Evolutionary conservation across 2,797 vertebrate species (phyloP), one percentile per base, ranked within the genome.

Genomic region (Centroberyx gerrardi): DNA sequence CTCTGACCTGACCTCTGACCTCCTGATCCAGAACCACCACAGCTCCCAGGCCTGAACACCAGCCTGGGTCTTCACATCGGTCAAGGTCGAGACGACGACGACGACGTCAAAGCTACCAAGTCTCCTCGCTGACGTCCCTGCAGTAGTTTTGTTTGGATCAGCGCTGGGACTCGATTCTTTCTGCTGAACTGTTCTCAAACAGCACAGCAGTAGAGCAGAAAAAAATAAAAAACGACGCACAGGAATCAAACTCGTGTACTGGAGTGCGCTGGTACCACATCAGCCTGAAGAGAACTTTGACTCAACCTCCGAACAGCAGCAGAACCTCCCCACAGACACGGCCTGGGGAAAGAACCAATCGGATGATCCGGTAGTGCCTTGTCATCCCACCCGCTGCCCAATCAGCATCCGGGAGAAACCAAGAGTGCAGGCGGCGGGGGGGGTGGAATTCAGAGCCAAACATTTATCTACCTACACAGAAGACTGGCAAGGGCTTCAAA

Each of bases 281-380:
- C 33, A 33, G 33, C 33, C 33, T 33, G 33, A 5, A 22, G 22
- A 22, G 22, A 22, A 1, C 33, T 33, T 33, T 33, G 33, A 33
- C 33, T 7, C 33, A 4, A 3, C 33, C 33, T 33, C 33, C 33
- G 7, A 7, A 3, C 42, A 40, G 38, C 9, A 44, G 44, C 49
- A 40, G 33, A 38, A 60, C 38, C 12, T 22, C 54, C 18, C 42
- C 15, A 17, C 12, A 14, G 29, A n/a, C 0, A 13, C 22, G 15
- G 8, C 12, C n/a, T 27, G 40, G 53, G 59, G n/a, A 44, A 31
- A 64, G 7, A 69, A 18, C 74, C 67, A 67, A 69, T 85, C 54
- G 61, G 6, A 79, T 42, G 61, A 80, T 62, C 61, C 53, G 5
- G 22, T 6, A 51, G 90, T 91, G 92, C 92, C 92, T 93, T 90